phyloP scores from a whole-genome alignment of 1,140 invertebrate species.

The Atopsyche davidsoni region DNA sequence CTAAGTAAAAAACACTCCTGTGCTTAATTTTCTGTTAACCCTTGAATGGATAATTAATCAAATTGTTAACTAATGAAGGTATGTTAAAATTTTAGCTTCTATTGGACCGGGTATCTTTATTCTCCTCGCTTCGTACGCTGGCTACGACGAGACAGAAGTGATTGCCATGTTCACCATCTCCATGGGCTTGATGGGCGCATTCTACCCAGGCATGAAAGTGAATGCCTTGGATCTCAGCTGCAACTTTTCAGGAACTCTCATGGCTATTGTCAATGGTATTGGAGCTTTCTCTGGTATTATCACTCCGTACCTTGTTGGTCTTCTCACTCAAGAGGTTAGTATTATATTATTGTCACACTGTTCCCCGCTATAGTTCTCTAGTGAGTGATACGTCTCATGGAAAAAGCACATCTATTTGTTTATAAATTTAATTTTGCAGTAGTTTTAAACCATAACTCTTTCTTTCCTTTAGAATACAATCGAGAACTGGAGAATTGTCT shows the following conservation, averaged over 20 bases:
- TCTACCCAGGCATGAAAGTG: constrained; percentile 61
- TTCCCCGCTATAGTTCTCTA: background rate
- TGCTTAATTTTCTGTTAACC: too few relatives aligned
- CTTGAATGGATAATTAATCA: too few relatives aligned
- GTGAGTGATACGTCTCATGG: background rate
- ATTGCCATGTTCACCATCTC: constrained; percentile 62
- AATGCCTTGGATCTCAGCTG: constrained; percentile 75
- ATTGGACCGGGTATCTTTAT: constrained; percentile 53
- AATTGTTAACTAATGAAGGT: too few relatives aligned
- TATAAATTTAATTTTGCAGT: background rate
- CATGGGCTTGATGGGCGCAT: constrained; percentile 66
- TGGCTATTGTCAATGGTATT: constrained; percentile 73
- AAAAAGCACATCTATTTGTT: background rate
- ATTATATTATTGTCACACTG: background rate
- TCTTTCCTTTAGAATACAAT: constrained; percentile 5
- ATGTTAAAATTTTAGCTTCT: too few relatives aligned
- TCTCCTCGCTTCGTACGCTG: constrained; percentile 55
- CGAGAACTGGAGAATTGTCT: constrained; percentile 66
- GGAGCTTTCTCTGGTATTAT: constrained; percentile 69
- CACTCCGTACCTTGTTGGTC: constrained; percentile 69
- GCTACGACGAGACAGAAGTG: constrained; percentile 46
- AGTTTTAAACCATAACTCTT: background rate
- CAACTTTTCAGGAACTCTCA: constrained; percentile 70
- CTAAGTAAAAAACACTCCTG: too few relatives aligned
- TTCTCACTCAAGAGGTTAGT: constrained; percentile 67